Conservation (phyloP, 2,888 invertebrate genomes). For the Capitulum mitella region DNA sequence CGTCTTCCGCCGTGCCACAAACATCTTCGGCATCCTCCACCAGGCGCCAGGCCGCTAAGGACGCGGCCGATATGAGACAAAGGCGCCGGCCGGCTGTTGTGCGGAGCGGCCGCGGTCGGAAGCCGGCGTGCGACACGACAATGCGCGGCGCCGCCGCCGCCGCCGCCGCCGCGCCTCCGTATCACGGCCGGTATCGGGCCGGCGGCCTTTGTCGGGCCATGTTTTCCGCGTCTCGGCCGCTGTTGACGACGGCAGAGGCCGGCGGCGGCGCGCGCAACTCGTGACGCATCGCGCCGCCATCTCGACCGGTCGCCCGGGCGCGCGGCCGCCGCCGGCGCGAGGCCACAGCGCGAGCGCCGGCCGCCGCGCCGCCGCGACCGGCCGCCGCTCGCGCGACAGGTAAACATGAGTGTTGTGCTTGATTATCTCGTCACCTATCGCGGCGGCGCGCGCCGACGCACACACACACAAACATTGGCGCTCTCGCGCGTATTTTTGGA, state of each 20-base stretch:
- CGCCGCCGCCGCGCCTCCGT: no score
- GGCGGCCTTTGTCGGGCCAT: no score
- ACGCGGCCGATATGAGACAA: no score
- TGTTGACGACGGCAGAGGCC: not conserved
- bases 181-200: no score
- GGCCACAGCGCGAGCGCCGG: not conserved
- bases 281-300: not conserved
- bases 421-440: conserved; percentile 19
- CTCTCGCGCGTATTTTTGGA: not conserved
- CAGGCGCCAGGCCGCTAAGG: no score
- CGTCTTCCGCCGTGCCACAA: no score
- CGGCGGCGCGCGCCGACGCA: not conserved
- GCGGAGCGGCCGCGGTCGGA: no score
- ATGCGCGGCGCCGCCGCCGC: no score
- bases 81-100: no score
- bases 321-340: not conserved
- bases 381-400: not conserved
- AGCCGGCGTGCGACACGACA: no score
- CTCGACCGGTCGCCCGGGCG: no score
- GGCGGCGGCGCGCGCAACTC: not conserved
- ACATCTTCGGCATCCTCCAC: no score
- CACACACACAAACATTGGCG: not conserved
- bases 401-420: not conserved
- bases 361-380: not conserved
- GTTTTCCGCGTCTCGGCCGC: not conserved